phyloP scores from a whole-genome alignment of 1,140 invertebrate species.

The Ooceraea biroi region DNA sequence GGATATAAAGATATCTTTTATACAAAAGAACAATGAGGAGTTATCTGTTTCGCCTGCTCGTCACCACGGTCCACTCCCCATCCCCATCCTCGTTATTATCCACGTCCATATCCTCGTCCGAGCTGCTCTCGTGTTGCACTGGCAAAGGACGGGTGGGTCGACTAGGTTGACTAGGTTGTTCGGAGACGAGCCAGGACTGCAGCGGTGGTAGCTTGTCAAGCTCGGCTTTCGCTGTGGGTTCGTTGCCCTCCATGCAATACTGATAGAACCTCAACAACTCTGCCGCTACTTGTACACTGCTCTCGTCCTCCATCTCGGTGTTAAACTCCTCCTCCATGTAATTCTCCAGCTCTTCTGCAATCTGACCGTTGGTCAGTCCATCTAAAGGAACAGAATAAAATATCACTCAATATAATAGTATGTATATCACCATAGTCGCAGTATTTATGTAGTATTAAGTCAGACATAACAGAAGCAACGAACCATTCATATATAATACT shows the following conservation, averaged over 20 bases:
- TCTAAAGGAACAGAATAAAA: constrained; percentile 70
- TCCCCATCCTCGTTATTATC: constrained; percentile 62
- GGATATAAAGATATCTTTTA: constrained; percentile 56
- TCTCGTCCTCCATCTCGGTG: constrained; percentile 79
- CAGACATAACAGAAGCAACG: constrained; percentile 28
- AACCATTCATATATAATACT: constrained; percentile 79
- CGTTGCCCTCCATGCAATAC: constrained; percentile 70
- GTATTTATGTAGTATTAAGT: neutral
- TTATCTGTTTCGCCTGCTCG: constrained; percentile 74
- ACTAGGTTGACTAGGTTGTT: constrained; percentile 32
- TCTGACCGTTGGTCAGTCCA: constrained; percentile 66
- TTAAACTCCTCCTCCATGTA: constrained; percentile 79
- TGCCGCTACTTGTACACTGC: constrained; percentile 78
- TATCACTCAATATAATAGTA: neutral
- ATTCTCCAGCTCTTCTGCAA: constrained; percentile 78
- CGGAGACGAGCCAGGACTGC: constrained; percentile 77
- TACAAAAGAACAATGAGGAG: constrained; percentile 18
- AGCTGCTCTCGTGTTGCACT: constrained; percentile 37
- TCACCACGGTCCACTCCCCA: constrained; percentile 76
- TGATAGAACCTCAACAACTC: constrained; percentile 78
- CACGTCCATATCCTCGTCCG: constrained; percentile 48
- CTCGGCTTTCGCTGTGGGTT: constrained; percentile 68
- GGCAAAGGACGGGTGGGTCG: neutral
- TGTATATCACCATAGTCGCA: too few relatives aligned
- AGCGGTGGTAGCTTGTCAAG: constrained; percentile 77